Evolutionary conservation across 64 coral and sea anemone species (phyloP).

Genomic region (Dendronephthya gigantea): DNA sequence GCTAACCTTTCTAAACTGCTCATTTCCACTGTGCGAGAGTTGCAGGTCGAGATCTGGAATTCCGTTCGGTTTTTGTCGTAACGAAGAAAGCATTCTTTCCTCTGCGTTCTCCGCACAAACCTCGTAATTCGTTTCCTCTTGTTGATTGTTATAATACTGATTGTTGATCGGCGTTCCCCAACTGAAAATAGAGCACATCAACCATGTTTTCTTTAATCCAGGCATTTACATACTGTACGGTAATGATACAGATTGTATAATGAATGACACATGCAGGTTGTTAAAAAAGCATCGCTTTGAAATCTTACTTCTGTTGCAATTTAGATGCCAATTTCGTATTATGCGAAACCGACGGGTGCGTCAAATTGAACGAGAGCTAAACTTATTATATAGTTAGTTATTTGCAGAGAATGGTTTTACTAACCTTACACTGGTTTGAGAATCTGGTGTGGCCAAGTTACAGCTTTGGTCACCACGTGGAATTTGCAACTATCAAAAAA

Average conservation of each 20-base stretch:
- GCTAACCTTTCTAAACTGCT: not conserved
- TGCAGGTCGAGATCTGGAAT: not conserved
- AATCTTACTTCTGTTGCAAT: too few relatives aligned
- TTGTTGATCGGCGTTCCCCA: not conserved
- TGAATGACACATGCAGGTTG: too few relatives aligned
- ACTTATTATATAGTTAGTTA: not conserved
- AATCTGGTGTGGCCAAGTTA: not conserved
- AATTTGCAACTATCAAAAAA: not conserved
- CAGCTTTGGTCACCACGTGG: not conserved
- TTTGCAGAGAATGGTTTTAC: not conserved
- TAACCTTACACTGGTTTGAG: not conserved
- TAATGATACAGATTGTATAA: too few relatives aligned
- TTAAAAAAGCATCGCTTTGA: too few relatives aligned
- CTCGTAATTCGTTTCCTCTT: not conserved
- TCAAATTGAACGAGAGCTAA: not conserved
- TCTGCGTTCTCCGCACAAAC: not conserved
- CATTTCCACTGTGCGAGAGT: slow-evolving; percentile 7
- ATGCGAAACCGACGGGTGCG: too few relatives aligned
- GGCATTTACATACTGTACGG: too few relatives aligned
- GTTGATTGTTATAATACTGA: not conserved
- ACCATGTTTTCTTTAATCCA: too few relatives aligned
- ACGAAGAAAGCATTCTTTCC: not conserved
- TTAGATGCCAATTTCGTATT: too few relatives aligned
- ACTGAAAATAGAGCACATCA: not conserved
- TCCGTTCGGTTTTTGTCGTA: not conserved